Percentiles rank a stretch among this genome's conserved stretches.
These are phyloP conservation scores for Platalea minor DNA, from an alignment of 2,797 vertebrate species.

Conservation along the genomic window DNA sequence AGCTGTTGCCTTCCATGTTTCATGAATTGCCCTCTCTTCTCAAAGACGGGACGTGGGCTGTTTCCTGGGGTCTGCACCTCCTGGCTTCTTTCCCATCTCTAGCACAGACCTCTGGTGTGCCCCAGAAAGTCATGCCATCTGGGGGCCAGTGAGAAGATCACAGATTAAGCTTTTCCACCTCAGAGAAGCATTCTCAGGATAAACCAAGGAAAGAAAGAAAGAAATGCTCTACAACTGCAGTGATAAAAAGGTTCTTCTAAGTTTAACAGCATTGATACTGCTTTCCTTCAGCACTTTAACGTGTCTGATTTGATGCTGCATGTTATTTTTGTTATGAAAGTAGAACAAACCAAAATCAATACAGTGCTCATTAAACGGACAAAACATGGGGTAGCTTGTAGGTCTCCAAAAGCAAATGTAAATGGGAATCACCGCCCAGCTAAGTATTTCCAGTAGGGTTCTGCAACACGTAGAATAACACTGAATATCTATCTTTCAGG, in stretches of 20 bases:
- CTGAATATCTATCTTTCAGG: background rate
- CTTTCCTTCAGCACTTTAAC: background rate
- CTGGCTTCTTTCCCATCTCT: background rate
- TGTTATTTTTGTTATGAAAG: slow-evolving; percentile 48
- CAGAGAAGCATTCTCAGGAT: background rate
- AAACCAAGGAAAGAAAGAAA: background rate
- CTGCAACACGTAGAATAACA: background rate
- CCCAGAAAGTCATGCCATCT: background rate
- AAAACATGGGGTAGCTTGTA: background rate
- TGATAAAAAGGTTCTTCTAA: background rate
- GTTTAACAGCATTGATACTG: background rate
- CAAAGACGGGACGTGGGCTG: background rate
- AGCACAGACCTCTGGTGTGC: background rate
- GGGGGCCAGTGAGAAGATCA: background rate
- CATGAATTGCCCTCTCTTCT: background rate
- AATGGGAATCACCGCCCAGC: background rate
- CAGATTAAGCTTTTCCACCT: background rate
- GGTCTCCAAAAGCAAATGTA: slow-evolving; percentile 12
- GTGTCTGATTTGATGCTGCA: background rate
- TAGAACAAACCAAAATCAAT: slow-evolving; percentile 34
- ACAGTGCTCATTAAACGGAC: background rate
- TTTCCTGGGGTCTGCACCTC: background rate
- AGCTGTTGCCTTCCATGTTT: background rate
- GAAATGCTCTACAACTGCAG: background rate
- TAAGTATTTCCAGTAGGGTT: background rate